Evolutionary conservation across 2,888 invertebrate genomes (phyloP), one percentile per base, ranked within the genome.

Genomic region (Luperina testacea): DNA sequence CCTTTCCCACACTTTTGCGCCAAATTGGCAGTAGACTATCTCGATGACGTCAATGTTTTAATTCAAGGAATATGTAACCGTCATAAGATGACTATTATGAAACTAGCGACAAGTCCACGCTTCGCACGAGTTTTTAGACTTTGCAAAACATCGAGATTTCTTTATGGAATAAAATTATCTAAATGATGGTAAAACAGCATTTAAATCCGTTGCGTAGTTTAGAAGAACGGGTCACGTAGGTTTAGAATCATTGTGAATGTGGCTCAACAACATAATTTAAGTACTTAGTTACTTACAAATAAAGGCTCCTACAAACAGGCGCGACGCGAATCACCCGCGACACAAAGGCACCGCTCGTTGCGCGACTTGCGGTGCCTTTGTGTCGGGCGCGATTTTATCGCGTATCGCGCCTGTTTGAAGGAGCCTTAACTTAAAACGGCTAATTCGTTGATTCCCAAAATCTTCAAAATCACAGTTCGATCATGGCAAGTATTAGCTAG

Each of bases 381-480:
- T 32, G 32, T 32, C 1, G n/a, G n/a, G 1, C 32, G 32, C 32
- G 1, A 32, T 32, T 1, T 32, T 32, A 32, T 32, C 32, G 32
- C 32, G 32, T 32, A 1, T 32, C 32, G 32, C 32, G 32, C 32
- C 32, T 32, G 32, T 32, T 32, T 32, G 32, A 32, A 32, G 32
- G 32, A 32, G 32, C 32, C 32, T 32, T 32, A 42, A 72, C 13
- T 27, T 45, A 51, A 17, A 53, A 51, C 0, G 1, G 1, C 6
- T 3, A 24, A 45, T 32, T 51, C 17, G 51, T 51, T 38, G 2
- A 27, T 64, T 32, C 9, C 7, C 45, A 77, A 77, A 65, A 64
- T 57, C 32, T 32, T 77, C 3, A 59, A 53, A 53, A 78, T 57
- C 67, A 78, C 32, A 59, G 51, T 65, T 59, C n/a, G 20, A 53